A percentile compares a stretch with the other conserved stretches of the same genome.
These are phyloP conservation scores for Otis tarda DNA, from an alignment of 2,113 vertebrate species.

Conservation along the genomic window DNA sequence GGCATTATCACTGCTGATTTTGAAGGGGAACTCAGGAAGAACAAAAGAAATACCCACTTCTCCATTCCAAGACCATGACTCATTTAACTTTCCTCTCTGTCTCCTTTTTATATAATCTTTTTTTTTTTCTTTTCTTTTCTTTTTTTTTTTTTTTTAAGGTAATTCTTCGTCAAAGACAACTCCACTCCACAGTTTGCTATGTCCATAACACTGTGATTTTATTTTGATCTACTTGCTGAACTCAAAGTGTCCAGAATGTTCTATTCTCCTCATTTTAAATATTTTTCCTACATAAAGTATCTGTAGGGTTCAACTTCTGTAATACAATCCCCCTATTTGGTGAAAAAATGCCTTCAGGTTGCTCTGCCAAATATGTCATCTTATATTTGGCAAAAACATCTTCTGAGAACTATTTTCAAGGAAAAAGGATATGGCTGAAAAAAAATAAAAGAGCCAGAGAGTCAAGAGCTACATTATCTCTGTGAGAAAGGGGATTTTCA, in stretches of 20 bases:
- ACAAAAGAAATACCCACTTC: neutral
- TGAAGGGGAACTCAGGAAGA: neutral
- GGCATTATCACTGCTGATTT: neutral
- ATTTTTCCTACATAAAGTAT: neutral
- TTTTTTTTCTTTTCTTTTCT: neutral
- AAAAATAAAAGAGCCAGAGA: neutral
- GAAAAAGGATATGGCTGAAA: neutral
- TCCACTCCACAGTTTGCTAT: neutral
- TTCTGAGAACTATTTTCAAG: neutral
- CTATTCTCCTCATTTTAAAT: neutral
- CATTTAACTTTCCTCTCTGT: constrained; percentile 7
- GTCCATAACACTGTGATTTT: neutral
- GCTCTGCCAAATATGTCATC: neutral
- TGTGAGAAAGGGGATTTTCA: neutral
- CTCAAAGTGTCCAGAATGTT: neutral
- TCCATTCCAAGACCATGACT: neutral
- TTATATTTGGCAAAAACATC: neutral
- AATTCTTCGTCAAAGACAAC: neutral
- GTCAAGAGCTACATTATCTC: neutral
- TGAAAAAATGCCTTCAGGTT: neutral
- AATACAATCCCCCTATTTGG: neutral
- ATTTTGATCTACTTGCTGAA: neutral
- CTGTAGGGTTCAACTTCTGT: neutral
- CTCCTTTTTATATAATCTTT: neutral
- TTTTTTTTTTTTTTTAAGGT: neutral